A percentile compares a stretch with the other conserved stretches of the same genome.
Conservation (phyloP, 2,797 vertebrate species). For the Helostoma temminkii region DNA sequence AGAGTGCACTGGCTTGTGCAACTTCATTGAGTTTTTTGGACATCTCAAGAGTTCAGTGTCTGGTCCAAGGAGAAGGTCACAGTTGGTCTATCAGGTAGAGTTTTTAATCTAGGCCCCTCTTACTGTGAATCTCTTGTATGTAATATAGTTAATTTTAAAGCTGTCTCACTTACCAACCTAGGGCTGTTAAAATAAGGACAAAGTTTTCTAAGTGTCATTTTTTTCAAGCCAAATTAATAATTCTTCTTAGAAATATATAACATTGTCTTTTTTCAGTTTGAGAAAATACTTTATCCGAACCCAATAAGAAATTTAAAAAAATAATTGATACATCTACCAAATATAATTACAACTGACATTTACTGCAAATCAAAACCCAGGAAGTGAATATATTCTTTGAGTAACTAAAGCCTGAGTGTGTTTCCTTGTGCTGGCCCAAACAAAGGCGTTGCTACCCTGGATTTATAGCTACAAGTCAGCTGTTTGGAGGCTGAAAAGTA, state of each 20-base stretch:
- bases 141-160: constrained; percentile 16
- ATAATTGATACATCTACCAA: constrained; percentile 23
- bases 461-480: constrained; percentile 17
- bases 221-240: constrained; percentile 37
- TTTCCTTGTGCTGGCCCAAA: constrained; percentile 31
- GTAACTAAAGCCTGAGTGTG: constrained; percentile 23
- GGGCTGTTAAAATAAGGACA: constrained; percentile 33
- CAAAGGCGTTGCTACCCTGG: constrained; percentile 27
- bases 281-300: constrained; percentile 15
- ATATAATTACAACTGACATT: constrained; percentile 20
- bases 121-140: constrained; percentile 31
- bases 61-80: too few relatives aligned
- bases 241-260: constrained; percentile 22
- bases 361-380: constrained; percentile 17
- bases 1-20: too few relatives aligned
- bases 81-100: too few relatives aligned
- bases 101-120: too few relatives aligned
- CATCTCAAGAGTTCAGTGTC: too few relatives aligned
- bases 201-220: neutral
- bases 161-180: too few relatives aligned
- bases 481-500: constrained; percentile 21
- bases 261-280: constrained; percentile 12
- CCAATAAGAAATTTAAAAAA: constrained; percentile 24
- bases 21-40: too few relatives aligned
- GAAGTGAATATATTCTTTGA: constrained; percentile 16